Conservation (phyloP, 2,797 vertebrate species). For the Enteromius viviparus region DNA sequence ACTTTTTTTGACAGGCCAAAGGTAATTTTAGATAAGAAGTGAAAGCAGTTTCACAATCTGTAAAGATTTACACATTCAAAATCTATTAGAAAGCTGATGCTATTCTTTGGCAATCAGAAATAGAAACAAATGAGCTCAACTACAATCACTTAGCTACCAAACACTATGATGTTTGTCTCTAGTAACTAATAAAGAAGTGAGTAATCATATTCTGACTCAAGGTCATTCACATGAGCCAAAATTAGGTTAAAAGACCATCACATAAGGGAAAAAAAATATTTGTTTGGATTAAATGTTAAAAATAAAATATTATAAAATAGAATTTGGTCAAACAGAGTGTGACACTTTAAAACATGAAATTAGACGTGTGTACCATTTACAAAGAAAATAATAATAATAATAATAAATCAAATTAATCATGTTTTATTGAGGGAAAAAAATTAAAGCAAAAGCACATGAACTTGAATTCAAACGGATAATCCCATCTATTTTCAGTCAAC, state of each 20-base stretch:
- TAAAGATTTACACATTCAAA: neutral
- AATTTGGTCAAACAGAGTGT: neutral
- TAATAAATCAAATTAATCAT: no score
- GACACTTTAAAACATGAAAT: neutral
- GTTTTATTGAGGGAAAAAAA: neutral
- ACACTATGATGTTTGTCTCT: neutral
- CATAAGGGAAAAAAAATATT: neutral
- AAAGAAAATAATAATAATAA: neutral
- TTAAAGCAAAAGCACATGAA: slow-evolving; percentile 6
- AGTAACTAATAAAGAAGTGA: neutral
- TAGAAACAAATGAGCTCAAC: neutral
- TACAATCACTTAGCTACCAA: neutral
- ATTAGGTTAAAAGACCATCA: neutral
- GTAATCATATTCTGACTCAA: neutral
- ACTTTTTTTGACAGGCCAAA: neutral
- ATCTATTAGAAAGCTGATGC: neutral
- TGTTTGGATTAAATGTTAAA: neutral
- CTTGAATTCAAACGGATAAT: neutral
- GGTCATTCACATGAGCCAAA: neutral
- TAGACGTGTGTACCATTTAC: neutral
- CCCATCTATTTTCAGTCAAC: neutral
- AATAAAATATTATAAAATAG: neutral
- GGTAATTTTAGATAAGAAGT: neutral
- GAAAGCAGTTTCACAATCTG: neutral
- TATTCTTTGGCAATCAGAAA: neutral